phyloP scores from a whole-genome alignment of 2,797 vertebrate genomes.

The Nyctibius grandis region DNA sequence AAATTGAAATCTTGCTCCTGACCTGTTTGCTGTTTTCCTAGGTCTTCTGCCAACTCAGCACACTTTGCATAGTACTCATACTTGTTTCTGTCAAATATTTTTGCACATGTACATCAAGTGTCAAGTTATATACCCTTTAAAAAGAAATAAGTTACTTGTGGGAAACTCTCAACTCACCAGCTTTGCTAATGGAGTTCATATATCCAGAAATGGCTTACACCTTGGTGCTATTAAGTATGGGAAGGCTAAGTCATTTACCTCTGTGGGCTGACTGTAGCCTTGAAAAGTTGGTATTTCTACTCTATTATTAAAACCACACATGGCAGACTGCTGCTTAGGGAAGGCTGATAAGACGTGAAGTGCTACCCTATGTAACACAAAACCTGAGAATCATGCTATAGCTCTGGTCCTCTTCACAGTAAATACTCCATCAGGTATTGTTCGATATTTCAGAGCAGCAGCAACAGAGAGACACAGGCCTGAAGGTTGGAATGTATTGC shows the following conservation, averaged over 20 bases:
- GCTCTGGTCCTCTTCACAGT: background rate
- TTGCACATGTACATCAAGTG: background rate
- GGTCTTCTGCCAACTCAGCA: background rate
- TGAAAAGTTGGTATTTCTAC: background rate
- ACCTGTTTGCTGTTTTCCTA: background rate
- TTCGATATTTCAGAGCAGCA: background rate
- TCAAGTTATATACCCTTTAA: background rate
- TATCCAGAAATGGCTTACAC: background rate
- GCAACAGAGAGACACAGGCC: background rate
- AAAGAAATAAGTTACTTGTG: background rate
- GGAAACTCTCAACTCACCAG: background rate
- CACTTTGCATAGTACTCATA: background rate
- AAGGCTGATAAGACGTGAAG: background rate
- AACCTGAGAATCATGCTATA: background rate
- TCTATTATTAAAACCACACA: background rate
- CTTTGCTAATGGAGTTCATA: background rate
- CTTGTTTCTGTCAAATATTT: background rate
- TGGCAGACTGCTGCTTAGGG: background rate
- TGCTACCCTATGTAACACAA: background rate
- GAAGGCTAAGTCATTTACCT: background rate
- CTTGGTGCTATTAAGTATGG: background rate
- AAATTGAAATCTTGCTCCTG: background rate
- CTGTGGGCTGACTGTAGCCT: background rate
- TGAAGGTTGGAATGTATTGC: background rate
- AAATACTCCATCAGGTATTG: background rate